A percentile compares a stretch with the other conserved stretches of the same genome.
phyloP scores from a whole-genome alignment of 2,113 vertebrate species.

The Sylvilagus bachmani region DNA sequence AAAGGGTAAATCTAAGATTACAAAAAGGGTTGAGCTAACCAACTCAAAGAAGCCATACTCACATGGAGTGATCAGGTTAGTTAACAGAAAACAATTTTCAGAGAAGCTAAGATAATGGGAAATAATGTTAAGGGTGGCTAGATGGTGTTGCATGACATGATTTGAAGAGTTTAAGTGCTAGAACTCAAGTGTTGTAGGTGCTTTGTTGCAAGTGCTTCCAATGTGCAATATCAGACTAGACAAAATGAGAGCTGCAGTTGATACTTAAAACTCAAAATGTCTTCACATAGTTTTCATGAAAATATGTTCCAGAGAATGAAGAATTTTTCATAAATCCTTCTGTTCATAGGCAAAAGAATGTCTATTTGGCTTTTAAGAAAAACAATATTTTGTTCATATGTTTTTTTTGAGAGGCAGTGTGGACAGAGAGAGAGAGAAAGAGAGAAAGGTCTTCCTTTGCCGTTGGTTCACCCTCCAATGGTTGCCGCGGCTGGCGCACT shows the following conservation, averaged over 20 bases:
- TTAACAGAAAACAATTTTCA: neutral
- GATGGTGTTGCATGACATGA: neutral
- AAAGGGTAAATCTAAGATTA: neutral
- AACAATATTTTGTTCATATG: neutral
- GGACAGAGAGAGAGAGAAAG: no score
- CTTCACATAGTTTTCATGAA: neutral
- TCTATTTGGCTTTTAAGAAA: neutral
- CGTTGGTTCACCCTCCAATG: no score
- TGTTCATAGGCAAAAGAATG: neutral
- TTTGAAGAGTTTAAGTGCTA: neutral
- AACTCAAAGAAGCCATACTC: neutral
- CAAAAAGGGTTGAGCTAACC: neutral
- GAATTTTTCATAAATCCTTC: neutral
- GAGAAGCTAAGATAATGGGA: neutral
- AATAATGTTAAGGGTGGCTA: neutral
- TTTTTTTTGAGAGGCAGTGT: no score
- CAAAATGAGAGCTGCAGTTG: neutral
- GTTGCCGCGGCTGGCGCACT: no score
- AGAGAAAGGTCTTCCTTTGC: no score
- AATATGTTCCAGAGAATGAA: neutral
- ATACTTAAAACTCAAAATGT: neutral
- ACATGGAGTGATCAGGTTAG: neutral
- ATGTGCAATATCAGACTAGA: neutral
- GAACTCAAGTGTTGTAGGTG: neutral
- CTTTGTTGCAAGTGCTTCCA: neutral